Conservation (phyloP, 1,140 invertebrate species). For the Atopsyche davidsoni region DNA sequence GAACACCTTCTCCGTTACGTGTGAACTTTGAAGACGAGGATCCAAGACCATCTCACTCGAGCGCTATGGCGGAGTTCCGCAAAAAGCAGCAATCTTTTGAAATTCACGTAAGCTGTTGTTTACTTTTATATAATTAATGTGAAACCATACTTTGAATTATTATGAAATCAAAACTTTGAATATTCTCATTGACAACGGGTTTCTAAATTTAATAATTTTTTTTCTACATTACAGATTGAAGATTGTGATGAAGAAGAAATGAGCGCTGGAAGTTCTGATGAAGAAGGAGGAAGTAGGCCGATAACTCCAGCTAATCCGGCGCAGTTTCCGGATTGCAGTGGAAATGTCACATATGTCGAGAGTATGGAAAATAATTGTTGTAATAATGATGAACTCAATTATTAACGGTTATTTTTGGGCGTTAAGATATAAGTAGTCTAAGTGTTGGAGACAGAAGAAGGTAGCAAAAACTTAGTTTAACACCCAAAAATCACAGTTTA, state of each 20-base stretch:
- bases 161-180: not conserved
- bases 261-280: constrained; percentile 40
- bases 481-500: no score
- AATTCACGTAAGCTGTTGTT: constrained; percentile 36
- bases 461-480: no score
- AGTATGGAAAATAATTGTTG: no score
- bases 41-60: constrained; percentile 22
- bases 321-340: constrained; percentile 43
- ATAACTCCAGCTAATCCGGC: constrained; percentile 34
- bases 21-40: constrained; percentile 29
- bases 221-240: constrained; percentile 37
- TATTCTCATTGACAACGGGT: not conserved
- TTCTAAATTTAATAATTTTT: not conserved
- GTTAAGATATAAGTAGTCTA: no score
- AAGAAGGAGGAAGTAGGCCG: constrained; percentile 36
- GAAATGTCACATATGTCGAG: constrained; percentile 40
- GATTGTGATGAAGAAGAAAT: constrained; percentile 49
- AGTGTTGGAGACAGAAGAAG: no score
- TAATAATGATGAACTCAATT: no score
- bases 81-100: constrained; percentile 48
- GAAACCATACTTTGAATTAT: not conserved
- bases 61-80: constrained; percentile 40
- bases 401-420: no score
- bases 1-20: constrained; percentile 37
- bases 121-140: constrained; percentile 3